Percentiles rank a stretch among this genome's conserved stretches.
These are phyloP conservation scores for Dascillus cervinus DNA, from an alignment of 2,888 invertebrate genomes.

Conservation along the genomic window DNA sequence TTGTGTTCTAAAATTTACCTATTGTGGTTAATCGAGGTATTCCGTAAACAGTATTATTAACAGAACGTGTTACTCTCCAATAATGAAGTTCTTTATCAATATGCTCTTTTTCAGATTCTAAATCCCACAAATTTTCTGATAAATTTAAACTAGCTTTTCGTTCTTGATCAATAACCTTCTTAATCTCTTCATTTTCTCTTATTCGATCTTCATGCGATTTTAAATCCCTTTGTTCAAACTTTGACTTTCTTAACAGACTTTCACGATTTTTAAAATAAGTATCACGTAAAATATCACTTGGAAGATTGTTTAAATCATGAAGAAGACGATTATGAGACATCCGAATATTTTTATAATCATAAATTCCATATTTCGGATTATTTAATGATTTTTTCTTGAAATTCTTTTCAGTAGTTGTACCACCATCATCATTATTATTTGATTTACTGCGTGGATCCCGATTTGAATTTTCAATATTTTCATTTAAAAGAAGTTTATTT, in stretches of 20 bases:
- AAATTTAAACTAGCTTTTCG: slow-evolving; percentile 26
- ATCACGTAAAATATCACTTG: slow-evolving; percentile 39
- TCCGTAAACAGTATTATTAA: slow-evolving; percentile 16
- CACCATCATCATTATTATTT: slow-evolving; percentile 1
- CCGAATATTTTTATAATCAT: slow-evolving; percentile 36
- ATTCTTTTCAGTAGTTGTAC: slow-evolving; percentile 9
- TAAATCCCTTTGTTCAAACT: slow-evolving; percentile 39
- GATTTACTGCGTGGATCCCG: slow-evolving; percentile 37
- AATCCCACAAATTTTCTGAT: slow-evolving; percentile 45
- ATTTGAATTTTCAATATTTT: slow-evolving; percentile 16
- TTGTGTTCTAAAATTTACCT: slow-evolving; percentile 25
- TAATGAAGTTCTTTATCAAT: slow-evolving; percentile 40
- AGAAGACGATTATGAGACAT: slow-evolving; percentile 34
- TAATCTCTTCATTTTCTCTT: slow-evolving; percentile 34
- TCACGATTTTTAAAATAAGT: slow-evolving; percentile 39
- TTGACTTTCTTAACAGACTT: slow-evolving; percentile 33
- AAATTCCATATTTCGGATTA: slow-evolving; percentile 28
- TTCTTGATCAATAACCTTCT: slow-evolving; percentile 30
- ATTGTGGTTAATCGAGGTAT: slow-evolving; percentile 37
- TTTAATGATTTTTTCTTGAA: slow-evolving; percentile 33
- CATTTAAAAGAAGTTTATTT: slow-evolving; percentile 21
- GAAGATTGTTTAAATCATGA: slow-evolving; percentile 36
- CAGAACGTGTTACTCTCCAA: slow-evolving; percentile 31
- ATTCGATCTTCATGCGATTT: slow-evolving; percentile 34
- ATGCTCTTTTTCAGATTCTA: slow-evolving; percentile 50